Base-by-base conservation (phyloP, 2,113 vertebrate genomes). In the Tylochromis polylepis region DNA sequence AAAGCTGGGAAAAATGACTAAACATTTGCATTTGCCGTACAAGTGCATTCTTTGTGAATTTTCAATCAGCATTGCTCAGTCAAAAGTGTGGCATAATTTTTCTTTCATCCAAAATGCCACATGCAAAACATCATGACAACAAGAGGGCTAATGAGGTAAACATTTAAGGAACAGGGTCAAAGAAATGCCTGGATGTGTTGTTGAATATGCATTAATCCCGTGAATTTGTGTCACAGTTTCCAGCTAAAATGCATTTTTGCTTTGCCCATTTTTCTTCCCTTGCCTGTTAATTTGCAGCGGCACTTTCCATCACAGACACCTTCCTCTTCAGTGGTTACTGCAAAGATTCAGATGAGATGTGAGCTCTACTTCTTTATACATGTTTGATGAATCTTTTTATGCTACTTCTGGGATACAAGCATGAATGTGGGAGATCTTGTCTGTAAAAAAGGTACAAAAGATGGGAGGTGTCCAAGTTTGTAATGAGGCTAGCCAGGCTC, bases 401-500 rank as follows among this genome's bases (percentile, higher is more conserved):
- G 59, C 82, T 62, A 60, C 93, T 93, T 92, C 83, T 91, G 91
- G 86, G 88, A 91, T 90, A 91, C 83, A 84, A 90, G 82, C 82
- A 31, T 82, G 75, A 91, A 88, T 90, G 91, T 89, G 88, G 79
- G 91, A 88, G 88, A 95, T 91, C 87, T 95, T 94, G 92, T 93
- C 84, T 84, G 75, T 57, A 86, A 90, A 90, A 94, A 90, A 92
- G 94, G 89, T 95, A 92, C 94, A 94, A 95, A 95, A 91, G 89
- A 94, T 91, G 87, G 91, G 93, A 93, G 89, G 85, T 90, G 84
- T 95, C 90, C 90, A 94, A 90, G 85, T 95, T 95, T 92, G 91
- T 95, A 95, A 95, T 93, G 92, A 95, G 94, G 93, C 94, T 94
- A 94, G 90, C 70, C 55, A 88, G 88, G 88, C 84, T 94, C 91